Percentiles rank a stretch among this genome's conserved stretches.
These are phyloP conservation scores for Cliona cf. orientalis DNA, from an alignment of 37 sponge, comb jelly and placozoan species.

Conservation along the genomic window DNA sequence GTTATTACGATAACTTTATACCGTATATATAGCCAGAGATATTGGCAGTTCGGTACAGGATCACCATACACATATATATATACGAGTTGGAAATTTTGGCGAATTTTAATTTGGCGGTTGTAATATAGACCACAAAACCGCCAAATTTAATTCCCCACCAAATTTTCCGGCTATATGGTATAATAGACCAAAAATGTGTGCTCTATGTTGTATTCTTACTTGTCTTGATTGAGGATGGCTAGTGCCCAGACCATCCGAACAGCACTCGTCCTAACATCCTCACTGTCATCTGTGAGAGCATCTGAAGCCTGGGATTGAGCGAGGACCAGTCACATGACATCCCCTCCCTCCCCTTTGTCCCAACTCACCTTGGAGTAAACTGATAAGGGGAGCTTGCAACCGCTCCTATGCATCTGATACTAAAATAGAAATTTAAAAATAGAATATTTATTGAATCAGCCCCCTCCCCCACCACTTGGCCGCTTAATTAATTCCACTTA, in stretches of 20 bases:
- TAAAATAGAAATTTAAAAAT: not conserved
- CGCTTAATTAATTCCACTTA: conserved; percentile 3
- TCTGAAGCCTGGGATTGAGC: conserved; percentile 57
- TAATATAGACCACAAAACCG: no score
- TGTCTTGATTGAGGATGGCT: conserved; percentile 22
- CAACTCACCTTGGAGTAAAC: conserved; percentile 41
- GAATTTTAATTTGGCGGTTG: no score
- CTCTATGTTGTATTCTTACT: not conserved
- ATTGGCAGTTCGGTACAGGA: no score
- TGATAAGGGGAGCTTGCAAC: conserved; percentile 16
- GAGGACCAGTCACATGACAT: no score
- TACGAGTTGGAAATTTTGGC: no score
- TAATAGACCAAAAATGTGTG: not conserved
- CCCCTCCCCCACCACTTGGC: not conserved
- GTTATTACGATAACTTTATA: not conserved
- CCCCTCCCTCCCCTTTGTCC: no score
- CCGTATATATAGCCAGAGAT: no score
- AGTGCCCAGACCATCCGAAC: conserved; percentile 57
- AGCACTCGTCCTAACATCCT: conserved; percentile 58
- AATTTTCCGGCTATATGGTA: no score
- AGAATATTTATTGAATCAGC: not conserved
- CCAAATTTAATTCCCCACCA: no score
- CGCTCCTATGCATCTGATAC: conserved; percentile 5
- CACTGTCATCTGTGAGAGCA: conserved; percentile 44
- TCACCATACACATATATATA: no score